Evolutionary conservation across 1,140 invertebrate genomes (phyloP).

Genomic region (Venustaconcha ellipsiformis): DNA sequence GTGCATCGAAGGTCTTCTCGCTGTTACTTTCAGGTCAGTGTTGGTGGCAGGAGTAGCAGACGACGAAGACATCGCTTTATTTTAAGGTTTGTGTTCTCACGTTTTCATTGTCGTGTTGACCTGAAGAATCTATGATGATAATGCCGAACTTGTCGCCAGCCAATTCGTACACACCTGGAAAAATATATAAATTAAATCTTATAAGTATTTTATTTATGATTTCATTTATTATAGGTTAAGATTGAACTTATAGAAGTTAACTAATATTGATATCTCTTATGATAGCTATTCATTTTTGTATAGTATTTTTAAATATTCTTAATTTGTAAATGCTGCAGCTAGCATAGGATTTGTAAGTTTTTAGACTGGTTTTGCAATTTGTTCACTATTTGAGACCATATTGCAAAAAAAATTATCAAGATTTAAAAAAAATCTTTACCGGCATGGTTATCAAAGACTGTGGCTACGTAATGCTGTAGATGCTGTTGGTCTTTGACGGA

Average conservation of each 20-base stretch:
- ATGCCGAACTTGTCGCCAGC: slow-evolving; percentile 22
- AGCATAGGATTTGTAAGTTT: too few species aligned
- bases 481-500: slow-evolving; percentile 25
- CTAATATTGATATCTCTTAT: too few species aligned
- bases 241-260: too few species aligned
- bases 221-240: too few species aligned
- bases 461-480: slow-evolving; percentile 18
- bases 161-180: slow-evolving; percentile 26
- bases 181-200: not conserved
- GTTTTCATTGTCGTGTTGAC: slow-evolving; percentile 30
- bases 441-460: slow-evolving; percentile 23
- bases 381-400: too few species aligned
- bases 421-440: slow-evolving; percentile 1
- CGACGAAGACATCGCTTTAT: slow-evolving; percentile 90
- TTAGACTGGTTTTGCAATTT: too few species aligned
- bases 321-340: too few species aligned
- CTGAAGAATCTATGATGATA: slow-evolving; percentile 28
- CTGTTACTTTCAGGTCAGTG: slow-evolving; percentile 16
- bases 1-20: not conserved
- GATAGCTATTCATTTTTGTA: too few species aligned
- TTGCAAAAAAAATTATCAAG: not conserved
- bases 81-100: slow-evolving; percentile 26
- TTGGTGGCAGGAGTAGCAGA: slow-evolving; percentile 89
- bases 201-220: too few species aligned
- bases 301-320: too few species aligned